Conservation (phyloP, 2,888 invertebrate species). For the Azorinus chamasolen region DNA sequence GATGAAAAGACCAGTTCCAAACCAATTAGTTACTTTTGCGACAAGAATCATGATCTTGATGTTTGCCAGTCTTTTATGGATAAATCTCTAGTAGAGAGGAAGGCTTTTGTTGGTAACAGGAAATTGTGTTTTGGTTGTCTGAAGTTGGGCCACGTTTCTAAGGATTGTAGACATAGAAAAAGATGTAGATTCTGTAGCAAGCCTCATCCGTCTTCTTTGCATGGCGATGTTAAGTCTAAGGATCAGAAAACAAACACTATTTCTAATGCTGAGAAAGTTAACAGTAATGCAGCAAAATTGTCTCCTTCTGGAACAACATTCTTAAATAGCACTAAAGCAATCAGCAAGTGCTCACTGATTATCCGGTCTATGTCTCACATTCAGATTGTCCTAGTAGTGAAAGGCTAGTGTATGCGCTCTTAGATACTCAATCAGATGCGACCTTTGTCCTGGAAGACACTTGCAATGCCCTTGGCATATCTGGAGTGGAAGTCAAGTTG, state of each 20-base stretch:
- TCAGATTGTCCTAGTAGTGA: neutral
- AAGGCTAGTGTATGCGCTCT: too few species aligned
- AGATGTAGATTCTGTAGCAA: slow-evolving; percentile 52
- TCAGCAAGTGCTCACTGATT: slow-evolving; percentile 33
- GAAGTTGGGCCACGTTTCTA: slow-evolving; percentile 52
- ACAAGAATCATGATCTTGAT: neutral
- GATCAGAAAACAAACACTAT: too few species aligned
- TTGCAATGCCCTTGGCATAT: slow-evolving; percentile 28
- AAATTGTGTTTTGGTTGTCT: slow-evolving; percentile 56
- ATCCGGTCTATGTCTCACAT: slow-evolving; percentile 58
- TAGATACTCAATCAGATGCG: slow-evolving; percentile 63
- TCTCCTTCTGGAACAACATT: too few species aligned
- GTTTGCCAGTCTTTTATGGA: neutral
- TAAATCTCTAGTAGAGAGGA: neutral
- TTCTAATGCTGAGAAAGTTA: too few species aligned
- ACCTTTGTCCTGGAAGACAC: slow-evolving; percentile 53
- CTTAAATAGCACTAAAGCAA: too few species aligned
- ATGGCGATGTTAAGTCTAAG: slow-evolving; percentile 32
- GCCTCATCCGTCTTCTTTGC: slow-evolving; percentile 60
- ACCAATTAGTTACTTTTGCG: neutral
- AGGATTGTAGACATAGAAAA: slow-evolving; percentile 43
- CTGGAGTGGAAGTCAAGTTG: slow-evolving; percentile 30
- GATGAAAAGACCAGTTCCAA: neutral
- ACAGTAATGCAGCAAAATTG: too few species aligned
- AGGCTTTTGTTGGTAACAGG: neutral